Evolutionary conservation across 2,797 vertebrate genomes (phyloP).

Genomic region (Notamacropus eugenii): DNA sequence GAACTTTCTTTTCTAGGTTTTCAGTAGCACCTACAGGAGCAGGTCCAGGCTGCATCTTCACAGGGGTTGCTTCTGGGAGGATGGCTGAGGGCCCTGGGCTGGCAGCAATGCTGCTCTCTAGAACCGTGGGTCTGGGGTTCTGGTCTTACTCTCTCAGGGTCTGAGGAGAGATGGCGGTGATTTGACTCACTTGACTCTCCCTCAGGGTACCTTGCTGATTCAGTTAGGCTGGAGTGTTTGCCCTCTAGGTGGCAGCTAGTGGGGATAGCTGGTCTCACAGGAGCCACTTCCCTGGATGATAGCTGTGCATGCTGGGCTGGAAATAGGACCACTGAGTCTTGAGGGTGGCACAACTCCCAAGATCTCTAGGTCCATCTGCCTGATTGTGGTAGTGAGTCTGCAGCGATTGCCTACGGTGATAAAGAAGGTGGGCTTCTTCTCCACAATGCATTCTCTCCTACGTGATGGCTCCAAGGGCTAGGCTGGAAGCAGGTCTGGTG

Average conservation of each 20-base stretch:
- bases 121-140: neutral
- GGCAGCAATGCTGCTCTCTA: neutral
- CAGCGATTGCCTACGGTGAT: neutral
- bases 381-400: neutral
- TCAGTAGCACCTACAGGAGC: neutral
- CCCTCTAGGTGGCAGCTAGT: neutral
- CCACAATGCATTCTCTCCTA: neutral
- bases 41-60: neutral
- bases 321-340: neutral
- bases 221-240: neutral
- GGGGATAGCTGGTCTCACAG: neutral
- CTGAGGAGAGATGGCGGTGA: neutral
- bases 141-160: neutral
- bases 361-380: no score
- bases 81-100: neutral
- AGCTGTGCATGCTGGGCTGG: neutral
- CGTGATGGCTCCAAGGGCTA: neutral
- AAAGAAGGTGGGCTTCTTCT: neutral
- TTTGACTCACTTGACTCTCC: neutral
- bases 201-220: neutral
- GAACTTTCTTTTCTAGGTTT: neutral
- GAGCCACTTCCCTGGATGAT: neutral
- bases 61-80: neutral
- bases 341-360: neutral
- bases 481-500: neutral